Conservation (phyloP, 2,113 vertebrate species). For the Falcunculus frontatus region DNA sequence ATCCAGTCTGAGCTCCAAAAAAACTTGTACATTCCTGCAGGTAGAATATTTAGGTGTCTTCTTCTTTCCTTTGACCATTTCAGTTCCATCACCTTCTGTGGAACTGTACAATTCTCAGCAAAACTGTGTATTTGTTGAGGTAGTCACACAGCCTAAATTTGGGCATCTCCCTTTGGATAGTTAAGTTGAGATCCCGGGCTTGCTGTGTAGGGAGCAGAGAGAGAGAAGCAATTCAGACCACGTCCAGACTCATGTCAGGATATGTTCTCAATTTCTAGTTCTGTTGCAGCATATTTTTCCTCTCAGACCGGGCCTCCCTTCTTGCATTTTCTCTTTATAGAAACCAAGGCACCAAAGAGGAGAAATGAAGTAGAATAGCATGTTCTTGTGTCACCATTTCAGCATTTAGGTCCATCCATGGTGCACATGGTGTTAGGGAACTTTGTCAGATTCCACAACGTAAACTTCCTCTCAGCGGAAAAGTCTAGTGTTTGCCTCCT, state of each 20-base stretch:
- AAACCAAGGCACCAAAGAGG: neutral
- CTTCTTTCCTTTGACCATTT: neutral
- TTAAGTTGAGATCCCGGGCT: neutral
- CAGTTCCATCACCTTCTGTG: neutral
- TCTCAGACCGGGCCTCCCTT: neutral
- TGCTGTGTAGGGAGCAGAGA: neutral
- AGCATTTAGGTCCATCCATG: neutral
- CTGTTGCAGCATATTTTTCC: neutral
- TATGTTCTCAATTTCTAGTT: neutral
- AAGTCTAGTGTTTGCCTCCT: neutral
- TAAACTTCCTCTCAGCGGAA: neutral
- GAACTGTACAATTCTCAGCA: neutral
- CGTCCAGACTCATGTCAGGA: neutral
- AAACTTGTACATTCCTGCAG: neutral
- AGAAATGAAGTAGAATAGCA: neutral
- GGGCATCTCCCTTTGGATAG: neutral
- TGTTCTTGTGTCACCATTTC: neutral
- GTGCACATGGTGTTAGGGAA: neutral
- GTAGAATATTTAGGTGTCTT: neutral
- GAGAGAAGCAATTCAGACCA: neutral
- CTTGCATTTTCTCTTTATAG: neutral
- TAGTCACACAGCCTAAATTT: neutral
- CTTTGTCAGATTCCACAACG: neutral
- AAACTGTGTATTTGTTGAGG: rapidly evolving
- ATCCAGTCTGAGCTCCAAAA: neutral